Evolutionary conservation across 2,113 vertebrate genomes (phyloP), one percentile per base, ranked within the genome.

Genomic region (Salminus brasiliensis): DNA sequence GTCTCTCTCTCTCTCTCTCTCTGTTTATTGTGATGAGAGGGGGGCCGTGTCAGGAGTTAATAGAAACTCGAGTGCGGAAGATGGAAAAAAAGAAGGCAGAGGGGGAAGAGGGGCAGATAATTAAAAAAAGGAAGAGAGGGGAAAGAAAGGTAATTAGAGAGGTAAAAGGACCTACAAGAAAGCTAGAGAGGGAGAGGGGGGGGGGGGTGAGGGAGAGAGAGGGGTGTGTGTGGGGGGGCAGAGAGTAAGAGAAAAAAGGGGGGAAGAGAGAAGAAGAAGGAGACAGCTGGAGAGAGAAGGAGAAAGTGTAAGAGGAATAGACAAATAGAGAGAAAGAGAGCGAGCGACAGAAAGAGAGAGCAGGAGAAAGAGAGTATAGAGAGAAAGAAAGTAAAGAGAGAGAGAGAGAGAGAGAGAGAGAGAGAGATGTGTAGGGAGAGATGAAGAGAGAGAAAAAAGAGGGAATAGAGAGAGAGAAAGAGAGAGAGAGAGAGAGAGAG

Each of bases 141-240:
- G 65, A 75, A 70, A 86, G 83, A 87, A 90, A 92, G 92, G 81
- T 89, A 92, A 93, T 92, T 88, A 89, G 76, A 69, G 79, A 83
- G 84, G 73, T 76, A 86, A 74, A 47, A 55, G 45, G 67, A 77
- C 68, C 41, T 32, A 29, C 15, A 18, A 52, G 57, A 63, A 70
- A 73, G 32, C 36, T 41, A 29, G 32, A 27, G 71, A 41, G 47
- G 16, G 45, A 78, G 78, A 85, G 80, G 86, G 81, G 86, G 83
- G 47, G 3, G 15, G 18, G 29, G 12, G 3, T 5, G 47, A 11
- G 47, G 21, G 47, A 49, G 18, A 43, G 18, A 45, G 18, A 36
- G 12, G 67, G 70, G n/a, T n/a, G n/a, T n/a, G n/a, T n/a, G n/a
- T n/a, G 34, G 30, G 45, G 25, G 11, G 12, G n/a, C n/a, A 47